Evolutionary conservation across 37 sponge, comb jelly and placozoan species (phyloP).

Genomic region (Ephydatia muelleri): DNA sequence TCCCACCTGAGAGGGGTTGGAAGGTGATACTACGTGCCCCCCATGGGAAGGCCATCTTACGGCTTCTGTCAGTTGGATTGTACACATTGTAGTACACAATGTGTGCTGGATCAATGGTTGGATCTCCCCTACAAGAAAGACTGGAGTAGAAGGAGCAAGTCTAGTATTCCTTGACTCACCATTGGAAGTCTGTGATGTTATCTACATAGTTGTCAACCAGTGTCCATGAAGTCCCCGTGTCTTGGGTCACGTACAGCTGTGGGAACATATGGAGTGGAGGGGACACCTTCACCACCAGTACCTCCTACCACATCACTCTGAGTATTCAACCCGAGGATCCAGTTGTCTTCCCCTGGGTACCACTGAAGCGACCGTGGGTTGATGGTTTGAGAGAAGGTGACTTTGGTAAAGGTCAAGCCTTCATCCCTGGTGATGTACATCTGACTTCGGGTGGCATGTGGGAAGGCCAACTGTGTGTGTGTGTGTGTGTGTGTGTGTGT

Average conservation of each 20-base stretch:
- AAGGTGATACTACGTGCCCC: background rate
- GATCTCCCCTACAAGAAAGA: constrained; percentile 46
- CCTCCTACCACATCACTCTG: constrained; percentile 8
- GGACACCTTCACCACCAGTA: no score
- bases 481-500: constrained; percentile 8
- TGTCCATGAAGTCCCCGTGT: constrained; percentile 33
- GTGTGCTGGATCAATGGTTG: background rate
- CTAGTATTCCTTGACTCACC: constrained; percentile 8
- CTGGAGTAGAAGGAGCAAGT: background rate
- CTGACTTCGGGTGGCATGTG: constrained; percentile 7
- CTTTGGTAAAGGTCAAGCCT: constrained; percentile 27
- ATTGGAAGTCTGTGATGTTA: constrained; percentile 19
- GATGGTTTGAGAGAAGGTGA: constrained; percentile 28
- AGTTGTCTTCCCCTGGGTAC: constrained; percentile 32
- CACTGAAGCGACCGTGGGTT: constrained; percentile 39
- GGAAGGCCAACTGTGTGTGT: constrained; percentile 51
- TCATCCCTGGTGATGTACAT: constrained; percentile 66
- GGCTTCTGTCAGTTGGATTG: constrained; percentile 21
- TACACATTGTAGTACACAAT: constrained; percentile 49
- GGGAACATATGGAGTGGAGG: no score
- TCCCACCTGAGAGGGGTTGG: background rate
- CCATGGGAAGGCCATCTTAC: background rate
- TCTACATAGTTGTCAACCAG: constrained; percentile 41
- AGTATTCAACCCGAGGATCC: constrained; percentile 35
- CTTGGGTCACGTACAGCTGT: constrained; percentile 46